Evolutionary conservation across 2,888 invertebrate genomes (phyloP), one percentile per base, ranked within the genome.

Genomic region (Campaea margaritaria): DNA sequence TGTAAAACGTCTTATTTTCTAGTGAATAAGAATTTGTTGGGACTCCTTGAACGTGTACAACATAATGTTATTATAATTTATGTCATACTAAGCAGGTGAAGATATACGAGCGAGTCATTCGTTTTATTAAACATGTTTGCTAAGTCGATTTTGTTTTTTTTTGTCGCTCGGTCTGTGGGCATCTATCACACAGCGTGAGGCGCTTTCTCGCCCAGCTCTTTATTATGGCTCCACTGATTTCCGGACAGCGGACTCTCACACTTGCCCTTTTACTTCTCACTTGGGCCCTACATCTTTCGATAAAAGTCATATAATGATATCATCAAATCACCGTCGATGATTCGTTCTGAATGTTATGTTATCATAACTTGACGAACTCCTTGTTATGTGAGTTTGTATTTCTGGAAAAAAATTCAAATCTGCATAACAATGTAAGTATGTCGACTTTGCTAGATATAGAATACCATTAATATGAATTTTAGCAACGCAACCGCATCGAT

Each of bases 31-130:
- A 89, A 91, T 91, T 91, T 89, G 91, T 90, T 89, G 86, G 87
- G 85, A 89, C 89, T 89, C 82, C 89, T 86, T 89, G 87, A 87
- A 81, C 85, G 84, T 88, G 90, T 91, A 89, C 89, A 89, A 91
- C 89, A 91, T 91, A 87, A 90, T 91, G 89, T 91, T 91, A 90
- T 89, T 91, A 91, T 91, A 90, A 91, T 91, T 91, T 91, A 92
- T 91, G 90, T 91, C 87, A 86, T 88, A 90, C 91, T 89, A 91
- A 89, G 91, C 91, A 91, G 91, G 91, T 92, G 91, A 91, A 91
- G 91, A 91, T 91, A 91, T 91, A 91, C 85, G 90, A 83, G 83
- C 83, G 85, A 85, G 89, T 90, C 89, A 89, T 91, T 91, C 89
- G 85, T 91, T 91, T 90, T 91, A 91, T 91, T 85, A 89, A 89